Percentiles rank a stretch among this genome's conserved stretches.
These are phyloP conservation scores for Anthophora plumipes DNA, from an alignment of 2,888 invertebrate genomes.

Conservation along the genomic window DNA sequence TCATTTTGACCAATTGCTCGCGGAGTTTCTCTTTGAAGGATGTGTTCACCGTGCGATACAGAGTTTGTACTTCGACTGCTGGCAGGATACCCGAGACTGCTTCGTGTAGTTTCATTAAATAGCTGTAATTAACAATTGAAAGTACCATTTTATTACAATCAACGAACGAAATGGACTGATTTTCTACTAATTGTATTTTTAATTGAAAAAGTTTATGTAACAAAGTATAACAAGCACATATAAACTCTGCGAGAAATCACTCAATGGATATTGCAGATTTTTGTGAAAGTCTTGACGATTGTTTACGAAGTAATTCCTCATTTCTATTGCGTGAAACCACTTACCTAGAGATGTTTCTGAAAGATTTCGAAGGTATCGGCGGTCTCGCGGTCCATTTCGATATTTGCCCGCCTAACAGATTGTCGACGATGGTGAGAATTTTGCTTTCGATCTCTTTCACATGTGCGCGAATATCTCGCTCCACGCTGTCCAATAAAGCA, in stretches of 20 bases:
- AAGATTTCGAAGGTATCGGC: slow-evolving; percentile 96
- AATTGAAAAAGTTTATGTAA: too few species aligned
- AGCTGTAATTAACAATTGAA: slow-evolving; percentile 85
- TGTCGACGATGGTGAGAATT: slow-evolving; percentile 95
- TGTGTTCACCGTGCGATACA: slow-evolving; percentile 92
- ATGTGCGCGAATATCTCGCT: slow-evolving; percentile 93
- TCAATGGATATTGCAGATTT: too few species aligned
- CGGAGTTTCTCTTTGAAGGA: slow-evolving; percentile 94
- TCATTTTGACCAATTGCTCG: slow-evolving; percentile 93
- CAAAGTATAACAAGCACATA: too few species aligned
- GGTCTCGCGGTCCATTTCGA: slow-evolving; percentile 97
- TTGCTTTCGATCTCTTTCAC: slow-evolving; percentile 96
- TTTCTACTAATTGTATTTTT: too few species aligned
- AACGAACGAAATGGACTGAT: too few species aligned
- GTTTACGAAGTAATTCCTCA: too few species aligned
- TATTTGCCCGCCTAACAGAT: slow-evolving; percentile 92
- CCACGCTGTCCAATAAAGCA: slow-evolving; percentile 88
- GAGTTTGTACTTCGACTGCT: slow-evolving; percentile 90
- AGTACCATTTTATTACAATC: not conserved
- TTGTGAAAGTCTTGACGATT: too few species aligned
- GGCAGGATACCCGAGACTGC: slow-evolving; percentile 95
- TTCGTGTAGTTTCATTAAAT: slow-evolving; percentile 96
- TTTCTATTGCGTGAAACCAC: too few species aligned
- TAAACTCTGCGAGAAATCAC: too few species aligned
- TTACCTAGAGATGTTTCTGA: slow-evolving; percentile 92